Evolutionary conservation across 2,113 vertebrate genomes (phyloP).

Genomic region (Limnothrissa miodon): DNA sequence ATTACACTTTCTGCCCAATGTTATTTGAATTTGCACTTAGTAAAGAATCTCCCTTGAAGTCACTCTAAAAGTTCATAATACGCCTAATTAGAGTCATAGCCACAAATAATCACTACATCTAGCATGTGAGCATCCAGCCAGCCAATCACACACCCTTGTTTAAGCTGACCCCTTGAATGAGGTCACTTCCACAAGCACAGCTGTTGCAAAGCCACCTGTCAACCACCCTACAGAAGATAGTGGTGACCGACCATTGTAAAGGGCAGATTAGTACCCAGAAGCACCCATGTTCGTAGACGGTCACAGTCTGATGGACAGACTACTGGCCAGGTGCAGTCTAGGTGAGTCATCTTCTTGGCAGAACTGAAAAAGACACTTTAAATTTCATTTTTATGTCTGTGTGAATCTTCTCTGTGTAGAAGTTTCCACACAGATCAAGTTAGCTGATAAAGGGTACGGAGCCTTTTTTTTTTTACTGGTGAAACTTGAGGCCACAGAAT

Average conservation of each 20-base stretch:
- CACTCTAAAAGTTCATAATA: neutral
- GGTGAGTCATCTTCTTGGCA: neutral
- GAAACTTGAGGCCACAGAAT: too few relatives aligned
- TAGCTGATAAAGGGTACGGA: neutral
- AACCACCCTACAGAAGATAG: neutral
- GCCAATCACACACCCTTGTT: neutral
- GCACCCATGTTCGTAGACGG: neutral
- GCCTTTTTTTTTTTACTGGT: too few relatives aligned
- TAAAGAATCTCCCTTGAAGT: neutral
- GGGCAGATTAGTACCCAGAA: neutral
- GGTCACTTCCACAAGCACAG: slow-evolving; percentile 3
- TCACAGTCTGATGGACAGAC: neutral
- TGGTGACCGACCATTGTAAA: neutral
- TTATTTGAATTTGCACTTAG: neutral
- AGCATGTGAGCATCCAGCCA: neutral
- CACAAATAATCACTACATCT: neutral
- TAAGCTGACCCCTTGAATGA: slow-evolving; percentile 5
- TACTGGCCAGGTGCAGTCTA: neutral
- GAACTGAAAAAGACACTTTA: too few relatives aligned
- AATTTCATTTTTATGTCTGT: too few relatives aligned
- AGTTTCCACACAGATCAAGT: neutral
- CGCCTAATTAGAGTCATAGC: neutral
- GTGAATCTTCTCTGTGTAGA: neutral
- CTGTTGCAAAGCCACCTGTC: neutral
- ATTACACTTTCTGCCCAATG: neutral